Evolutionary conservation across 2,113 vertebrate genomes (phyloP), one percentile per base, ranked within the genome.

Genomic region (Tachuris rubrigastra): DNA sequence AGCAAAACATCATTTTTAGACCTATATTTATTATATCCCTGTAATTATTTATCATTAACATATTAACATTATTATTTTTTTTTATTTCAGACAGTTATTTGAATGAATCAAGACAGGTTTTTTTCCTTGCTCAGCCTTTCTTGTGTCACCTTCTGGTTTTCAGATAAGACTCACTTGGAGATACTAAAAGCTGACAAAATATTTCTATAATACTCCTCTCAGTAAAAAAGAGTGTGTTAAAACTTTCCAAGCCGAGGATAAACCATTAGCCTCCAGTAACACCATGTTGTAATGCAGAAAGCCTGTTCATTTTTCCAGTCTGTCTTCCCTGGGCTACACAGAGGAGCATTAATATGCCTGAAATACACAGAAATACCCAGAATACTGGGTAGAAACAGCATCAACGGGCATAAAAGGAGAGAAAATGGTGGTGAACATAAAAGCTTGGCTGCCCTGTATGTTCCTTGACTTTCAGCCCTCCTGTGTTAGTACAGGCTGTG

Each of bases 371-470:
- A 31, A 92, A 75, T 33, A 68, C 5, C 65, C 22, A 12, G 1
- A 46, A 25, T 10, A 68, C 15, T 15, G 42, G 8, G 9, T 17
- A n/a, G 16, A 83, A 83, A 25, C 5, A 28, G 50, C 5, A n/a
- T 10, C 35, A 56, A 1, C 10, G 9, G 56, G 20, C 9, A 53
- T 5, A 27, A 59, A 89, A 74, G 17, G 15, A 68, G 13, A 79
- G 52, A 30, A 39, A 35, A 55, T 9, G 5, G 14, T 9, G 3
- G 22, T 1, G 0, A 62, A 8, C 6, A 3, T 0, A 23, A 23
- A 5, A 31, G 19, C 20, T 49, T 52, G 35, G n/a, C 22, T 62
- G 44, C 20, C 58, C 53, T 44, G 25, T 17, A 46, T 41, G 7
- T 46, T 55, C 39, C 14, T 21, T 41, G 55, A 73, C 55, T 65